These are phyloP conservation scores for Chaetura pelagica DNA, from an alignment of 2,113 vertebrate species.

Conservation along the genomic window DNA sequence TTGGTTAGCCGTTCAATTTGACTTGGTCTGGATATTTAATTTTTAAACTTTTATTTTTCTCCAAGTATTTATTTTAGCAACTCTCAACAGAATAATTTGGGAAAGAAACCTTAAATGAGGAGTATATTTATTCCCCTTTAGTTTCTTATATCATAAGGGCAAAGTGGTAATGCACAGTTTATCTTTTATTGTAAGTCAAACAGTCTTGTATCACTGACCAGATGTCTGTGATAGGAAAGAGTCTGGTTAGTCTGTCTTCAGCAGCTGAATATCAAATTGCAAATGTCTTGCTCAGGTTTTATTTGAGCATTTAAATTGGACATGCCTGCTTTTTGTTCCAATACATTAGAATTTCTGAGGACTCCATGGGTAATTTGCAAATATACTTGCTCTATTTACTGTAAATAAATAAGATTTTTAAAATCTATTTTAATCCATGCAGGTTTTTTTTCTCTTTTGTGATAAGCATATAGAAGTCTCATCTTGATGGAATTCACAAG, in stretches of 20 bases:
- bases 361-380: background rate
- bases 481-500: background rate
- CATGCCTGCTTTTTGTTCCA: background rate
- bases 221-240: background rate
- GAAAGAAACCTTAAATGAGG: background rate
- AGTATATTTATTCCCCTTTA: background rate
- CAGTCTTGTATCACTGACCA: background rate
- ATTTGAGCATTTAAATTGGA: background rate
- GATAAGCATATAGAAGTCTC: background rate
- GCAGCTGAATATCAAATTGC: background rate
- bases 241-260: background rate
- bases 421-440: constrained; percentile 19
- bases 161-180: background rate
- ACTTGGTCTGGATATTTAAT: background rate
- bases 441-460: background rate
- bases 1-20: background rate
- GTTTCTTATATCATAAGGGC: background rate
- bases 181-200: background rate
- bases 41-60: background rate
- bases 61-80: background rate
- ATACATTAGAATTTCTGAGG: background rate
- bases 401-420: background rate
- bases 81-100: background rate
- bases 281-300: background rate
- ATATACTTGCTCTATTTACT: constrained; percentile 23